Evolutionary conservation across 2,888 invertebrate species (phyloP).

Genomic region (Diarsia dahlii): DNA sequence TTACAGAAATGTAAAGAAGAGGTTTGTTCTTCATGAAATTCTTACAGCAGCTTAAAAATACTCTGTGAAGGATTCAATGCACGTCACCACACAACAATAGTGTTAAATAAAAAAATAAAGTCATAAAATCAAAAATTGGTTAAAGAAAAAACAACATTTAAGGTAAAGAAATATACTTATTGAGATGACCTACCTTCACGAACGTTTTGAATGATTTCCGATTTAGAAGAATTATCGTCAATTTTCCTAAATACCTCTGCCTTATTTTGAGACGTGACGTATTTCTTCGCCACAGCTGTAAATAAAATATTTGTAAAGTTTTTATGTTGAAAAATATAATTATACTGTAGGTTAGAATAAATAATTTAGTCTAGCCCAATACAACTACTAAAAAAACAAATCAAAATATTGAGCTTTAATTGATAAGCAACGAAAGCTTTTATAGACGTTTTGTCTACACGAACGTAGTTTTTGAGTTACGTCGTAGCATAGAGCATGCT

Average conservation of each 20-base stretch:
- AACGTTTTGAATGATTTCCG: constrained; percentile 31
- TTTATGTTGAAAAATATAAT: neutral
- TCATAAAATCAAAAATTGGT: too few relatives aligned
- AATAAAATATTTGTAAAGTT: neutral
- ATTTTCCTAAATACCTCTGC: constrained; percentile 37
- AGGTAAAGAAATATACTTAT: neutral
- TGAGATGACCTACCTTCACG: constrained; percentile 9
- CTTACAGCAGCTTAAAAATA: too few relatives aligned
- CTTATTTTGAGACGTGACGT: constrained; percentile 24
- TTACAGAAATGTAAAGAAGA: too few relatives aligned
- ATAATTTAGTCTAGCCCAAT: neutral
- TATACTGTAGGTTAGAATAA: neutral
- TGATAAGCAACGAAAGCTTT: neutral
- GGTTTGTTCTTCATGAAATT: too few relatives aligned
- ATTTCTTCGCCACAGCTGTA: constrained; percentile 44
- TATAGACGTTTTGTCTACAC: neutral
- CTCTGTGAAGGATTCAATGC: too few relatives aligned
- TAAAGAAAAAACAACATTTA: too few relatives aligned
- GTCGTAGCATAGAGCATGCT: neutral
- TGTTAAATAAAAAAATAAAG: too few relatives aligned
- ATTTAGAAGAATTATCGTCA: constrained; percentile 21
- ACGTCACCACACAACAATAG: too few relatives aligned
- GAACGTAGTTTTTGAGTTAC: neutral
- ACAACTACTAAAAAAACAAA: too few relatives aligned
- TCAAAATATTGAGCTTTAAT: neutral